Percentiles rank a stretch among this genome's conserved stretches.
phyloP scores from a whole-genome alignment of 2,797 vertebrate genomes.

The Emys orbicularis region DNA sequence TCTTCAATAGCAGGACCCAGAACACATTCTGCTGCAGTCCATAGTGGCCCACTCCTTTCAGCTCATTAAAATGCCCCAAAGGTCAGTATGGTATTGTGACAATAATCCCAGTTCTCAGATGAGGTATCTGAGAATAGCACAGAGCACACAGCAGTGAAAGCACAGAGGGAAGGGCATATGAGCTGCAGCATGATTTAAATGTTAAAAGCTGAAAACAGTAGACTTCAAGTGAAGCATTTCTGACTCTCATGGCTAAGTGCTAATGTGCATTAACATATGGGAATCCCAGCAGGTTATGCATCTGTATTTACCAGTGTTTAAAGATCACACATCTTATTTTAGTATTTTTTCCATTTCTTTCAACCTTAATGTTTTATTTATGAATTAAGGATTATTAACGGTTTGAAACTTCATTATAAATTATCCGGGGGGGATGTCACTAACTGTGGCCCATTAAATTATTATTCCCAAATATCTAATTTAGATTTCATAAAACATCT shows the following conservation, averaged over 20 bases:
- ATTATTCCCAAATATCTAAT: slow-evolving; percentile 82
- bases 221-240: rapidly evolving
- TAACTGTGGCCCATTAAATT: slow-evolving; percentile 70
- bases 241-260: not conserved
- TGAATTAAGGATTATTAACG: slow-evolving; percentile 78
- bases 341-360: slow-evolving; percentile 69
- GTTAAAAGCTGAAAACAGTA: not conserved
- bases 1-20: slow-evolving; percentile 11
- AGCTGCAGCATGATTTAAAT: not conserved
- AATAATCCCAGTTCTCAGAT: slow-evolving; percentile 53
- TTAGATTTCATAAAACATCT: slow-evolving; percentile 83
- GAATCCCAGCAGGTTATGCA: not conserved
- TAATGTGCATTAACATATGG: not conserved
- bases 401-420: slow-evolving; percentile 81
- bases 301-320: slow-evolving; percentile 31
- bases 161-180: not conserved
- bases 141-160: slow-evolving; percentile 19
- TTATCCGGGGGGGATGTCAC: slow-evolving; percentile 75
- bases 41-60: not conserved
- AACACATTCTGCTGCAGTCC: not conserved
- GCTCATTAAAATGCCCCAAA: slow-evolving; percentile 24
- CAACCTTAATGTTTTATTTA: slow-evolving; percentile 80
- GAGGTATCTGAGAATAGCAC: not conserved
- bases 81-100: slow-evolving; percentile 36
- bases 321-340: slow-evolving; percentile 61